These are phyloP conservation scores for Podarcis lilfordi DNA, from an alignment of 2,797 vertebrate genomes.

Conservation along the genomic window DNA sequence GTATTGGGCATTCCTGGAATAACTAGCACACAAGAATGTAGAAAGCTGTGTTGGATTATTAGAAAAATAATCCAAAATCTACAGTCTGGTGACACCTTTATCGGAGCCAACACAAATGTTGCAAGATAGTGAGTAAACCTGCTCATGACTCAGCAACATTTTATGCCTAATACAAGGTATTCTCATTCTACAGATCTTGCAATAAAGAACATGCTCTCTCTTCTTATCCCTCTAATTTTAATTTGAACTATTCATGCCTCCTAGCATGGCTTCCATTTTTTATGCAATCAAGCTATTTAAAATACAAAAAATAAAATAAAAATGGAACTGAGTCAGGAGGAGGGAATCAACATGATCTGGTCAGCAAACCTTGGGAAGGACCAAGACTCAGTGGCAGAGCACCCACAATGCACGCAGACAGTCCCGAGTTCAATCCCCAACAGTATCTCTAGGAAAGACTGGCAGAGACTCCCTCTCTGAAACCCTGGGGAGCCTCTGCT, in stretches of 20 bases:
- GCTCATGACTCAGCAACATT: background rate
- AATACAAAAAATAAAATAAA: background rate
- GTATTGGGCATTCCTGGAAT: conserved; percentile 54
- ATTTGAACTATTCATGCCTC: background rate
- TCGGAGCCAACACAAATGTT: background rate
- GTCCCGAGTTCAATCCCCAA: too few species aligned
- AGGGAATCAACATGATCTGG: background rate
- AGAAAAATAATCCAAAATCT: background rate
- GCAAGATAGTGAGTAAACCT: background rate
- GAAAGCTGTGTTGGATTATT: background rate
- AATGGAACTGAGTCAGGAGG: background rate
- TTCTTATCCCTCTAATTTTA: background rate
- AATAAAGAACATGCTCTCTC: background rate
- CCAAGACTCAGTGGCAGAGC: too few species aligned
- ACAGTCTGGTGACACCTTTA: background rate
- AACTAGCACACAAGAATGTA: background rate
- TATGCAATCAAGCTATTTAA: background rate
- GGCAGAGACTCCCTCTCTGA: too few species aligned
- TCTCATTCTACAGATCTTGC: background rate
- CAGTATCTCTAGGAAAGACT: too few species aligned
- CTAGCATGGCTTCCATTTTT: background rate
- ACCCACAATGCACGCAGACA: too few species aligned
- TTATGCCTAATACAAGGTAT: too few species aligned
- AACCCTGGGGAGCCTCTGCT: too few species aligned
- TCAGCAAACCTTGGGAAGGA: too few species aligned